A percentile compares a stretch with the other conserved stretches of the same genome.
Evolutionary conservation across 53 echinoderm and acorn worm species (phyloP).

Genomic region (Zoroaster sp.): DNA sequence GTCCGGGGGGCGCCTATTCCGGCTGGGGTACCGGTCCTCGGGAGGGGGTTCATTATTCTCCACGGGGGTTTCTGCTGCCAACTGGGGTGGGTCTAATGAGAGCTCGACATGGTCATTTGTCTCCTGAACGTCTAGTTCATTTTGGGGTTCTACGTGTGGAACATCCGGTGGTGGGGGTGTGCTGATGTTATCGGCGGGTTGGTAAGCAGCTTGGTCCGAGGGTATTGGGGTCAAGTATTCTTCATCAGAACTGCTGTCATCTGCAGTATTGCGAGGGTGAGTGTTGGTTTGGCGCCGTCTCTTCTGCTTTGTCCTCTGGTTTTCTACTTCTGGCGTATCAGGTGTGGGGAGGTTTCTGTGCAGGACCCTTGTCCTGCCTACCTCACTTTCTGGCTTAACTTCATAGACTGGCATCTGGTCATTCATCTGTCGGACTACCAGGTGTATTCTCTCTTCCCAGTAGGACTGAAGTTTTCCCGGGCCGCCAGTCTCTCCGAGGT

Average conservation of each 20-base stretch:
- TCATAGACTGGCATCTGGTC: constrained; percentile 46
- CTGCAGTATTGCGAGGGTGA: background rate
- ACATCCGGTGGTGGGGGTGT: background rate
- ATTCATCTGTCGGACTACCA: background rate
- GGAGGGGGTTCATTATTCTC: background rate
- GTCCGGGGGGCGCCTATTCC: constrained; percentile 24
- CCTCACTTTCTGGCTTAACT: constrained; percentile 45
- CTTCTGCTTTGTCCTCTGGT: background rate
- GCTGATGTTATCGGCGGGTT: background rate
- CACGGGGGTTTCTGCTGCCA: background rate
- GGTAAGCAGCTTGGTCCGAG: background rate
- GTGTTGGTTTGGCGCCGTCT: background rate
- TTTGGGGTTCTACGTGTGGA: background rate
- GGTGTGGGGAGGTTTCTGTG: constrained; percentile 9
- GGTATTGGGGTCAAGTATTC: background rate
- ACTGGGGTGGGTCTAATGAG: background rate
- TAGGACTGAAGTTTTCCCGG: constrained; percentile 53
- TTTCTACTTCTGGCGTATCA: background rate
- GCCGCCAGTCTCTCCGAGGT: constrained; percentile 21
- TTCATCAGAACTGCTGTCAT: background rate
- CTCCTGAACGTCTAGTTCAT: background rate
- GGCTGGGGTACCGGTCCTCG: background rate
- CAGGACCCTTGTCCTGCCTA: constrained; percentile 4
- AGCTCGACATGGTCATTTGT: background rate
- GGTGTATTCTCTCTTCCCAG: constrained; percentile 50